These are phyloP conservation scores for Labroides dimidiatus DNA, from an alignment of 2,797 vertebrate species.

Conservation along the genomic window DNA sequence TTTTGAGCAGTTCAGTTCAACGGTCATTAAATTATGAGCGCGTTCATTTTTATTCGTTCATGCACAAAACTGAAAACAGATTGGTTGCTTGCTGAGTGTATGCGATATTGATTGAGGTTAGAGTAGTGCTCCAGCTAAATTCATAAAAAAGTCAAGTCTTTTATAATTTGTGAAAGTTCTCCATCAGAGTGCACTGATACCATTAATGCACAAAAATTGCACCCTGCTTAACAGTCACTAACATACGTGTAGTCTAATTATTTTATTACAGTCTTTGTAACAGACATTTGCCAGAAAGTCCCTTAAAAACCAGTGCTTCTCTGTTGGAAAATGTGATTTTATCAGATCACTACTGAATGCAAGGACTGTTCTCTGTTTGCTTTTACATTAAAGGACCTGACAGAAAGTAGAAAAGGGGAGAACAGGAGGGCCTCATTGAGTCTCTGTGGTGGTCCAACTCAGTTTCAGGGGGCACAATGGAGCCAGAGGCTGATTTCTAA, in stretches of 20 bases:
- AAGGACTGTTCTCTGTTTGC: slow-evolving; percentile 35
- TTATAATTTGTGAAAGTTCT: neutral
- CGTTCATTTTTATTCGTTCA: too few relatives aligned
- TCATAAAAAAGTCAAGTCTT: too few relatives aligned
- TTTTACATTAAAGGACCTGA: slow-evolving; percentile 46
- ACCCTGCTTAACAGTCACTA: too few relatives aligned
- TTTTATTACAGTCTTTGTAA: slow-evolving; percentile 39
- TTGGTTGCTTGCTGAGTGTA: too few relatives aligned
- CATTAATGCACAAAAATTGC: too few relatives aligned
- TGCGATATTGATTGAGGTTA: too few relatives aligned
- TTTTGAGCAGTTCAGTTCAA: too few relatives aligned
- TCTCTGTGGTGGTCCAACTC: slow-evolving; percentile 71
- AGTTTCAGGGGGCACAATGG: slow-evolving; percentile 75
- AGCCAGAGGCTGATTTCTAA: slow-evolving; percentile 75
- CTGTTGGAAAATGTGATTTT: slow-evolving; percentile 38
- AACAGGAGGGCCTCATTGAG: slow-evolving; percentile 53
- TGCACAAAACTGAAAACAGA: too few relatives aligned
- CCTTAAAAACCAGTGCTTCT: slow-evolving; percentile 27
- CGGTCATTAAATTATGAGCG: too few relatives aligned
- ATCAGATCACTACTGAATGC: slow-evolving; percentile 38
- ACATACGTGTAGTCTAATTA: neutral
- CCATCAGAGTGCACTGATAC: too few relatives aligned
- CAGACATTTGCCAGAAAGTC: slow-evolving; percentile 5
- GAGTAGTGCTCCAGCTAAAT: too few relatives aligned
- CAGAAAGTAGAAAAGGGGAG: slow-evolving; percentile 6